Conservation (phyloP, 1,140 invertebrate genomes). For the Diorhabda carinulata region DNA sequence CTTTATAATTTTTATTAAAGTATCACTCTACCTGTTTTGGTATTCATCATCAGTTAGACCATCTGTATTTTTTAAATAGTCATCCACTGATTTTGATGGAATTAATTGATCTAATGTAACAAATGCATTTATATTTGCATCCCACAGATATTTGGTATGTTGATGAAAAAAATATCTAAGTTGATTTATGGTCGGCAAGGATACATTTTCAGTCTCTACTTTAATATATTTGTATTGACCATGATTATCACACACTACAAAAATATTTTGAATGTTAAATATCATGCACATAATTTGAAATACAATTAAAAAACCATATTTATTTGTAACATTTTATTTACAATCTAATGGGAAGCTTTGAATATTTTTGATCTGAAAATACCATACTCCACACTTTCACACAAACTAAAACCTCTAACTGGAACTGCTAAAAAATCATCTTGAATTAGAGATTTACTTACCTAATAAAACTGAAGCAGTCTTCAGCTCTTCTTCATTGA, state of each 20-base stretch:
- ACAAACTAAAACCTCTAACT: background rate
- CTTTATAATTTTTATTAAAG: slow-evolving; percentile 18
- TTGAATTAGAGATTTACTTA: slow-evolving; percentile 36
- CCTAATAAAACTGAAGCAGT: slow-evolving; percentile 52
- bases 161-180: slow-evolving; percentile 54
- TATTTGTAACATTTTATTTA: background rate
- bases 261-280: background rate
- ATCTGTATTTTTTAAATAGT: slow-evolving; percentile 51
- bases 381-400: too few relatives aligned
- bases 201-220: slow-evolving; percentile 48
- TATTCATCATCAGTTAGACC: slow-evolving; percentile 53
- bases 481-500: slow-evolving; percentile 52
- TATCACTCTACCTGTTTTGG: slow-evolving; percentile 30
- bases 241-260: slow-evolving; percentile 50
- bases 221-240: slow-evolving; percentile 47
- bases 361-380: background rate
- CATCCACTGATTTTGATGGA: slow-evolving; percentile 50
- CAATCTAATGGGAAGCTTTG: background rate
- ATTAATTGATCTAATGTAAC: slow-evolving; percentile 52
- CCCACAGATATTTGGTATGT: slow-evolving; percentile 54
- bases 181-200: slow-evolving; percentile 44
- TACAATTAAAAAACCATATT: slow-evolving; percentile 7
- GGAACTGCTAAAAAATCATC: background rate
- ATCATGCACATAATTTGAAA: background rate
- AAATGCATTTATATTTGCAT: slow-evolving; percentile 49